These are phyloP conservation scores for Kryphioiulus occultus DNA, from an alignment of 2,888 invertebrate genomes.

Conservation along the genomic window DNA sequence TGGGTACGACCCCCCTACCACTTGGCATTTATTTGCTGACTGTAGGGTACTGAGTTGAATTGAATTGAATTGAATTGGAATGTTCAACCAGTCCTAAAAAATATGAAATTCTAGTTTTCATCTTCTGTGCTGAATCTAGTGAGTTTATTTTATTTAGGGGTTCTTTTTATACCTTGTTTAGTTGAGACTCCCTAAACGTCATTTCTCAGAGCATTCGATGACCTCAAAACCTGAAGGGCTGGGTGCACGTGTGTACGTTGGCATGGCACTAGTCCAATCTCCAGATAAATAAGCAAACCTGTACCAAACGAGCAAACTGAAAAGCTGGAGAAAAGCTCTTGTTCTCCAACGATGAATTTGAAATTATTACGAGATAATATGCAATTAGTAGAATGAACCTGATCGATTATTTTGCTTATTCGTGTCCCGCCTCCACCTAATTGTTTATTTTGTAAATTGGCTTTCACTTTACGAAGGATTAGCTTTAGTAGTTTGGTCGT, in stretches of 20 bases:
- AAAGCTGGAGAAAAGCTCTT: not conserved
- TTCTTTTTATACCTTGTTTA: conserved; percentile 39
- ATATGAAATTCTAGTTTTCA: not conserved
- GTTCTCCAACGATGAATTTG: not conserved
- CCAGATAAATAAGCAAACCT: not conserved
- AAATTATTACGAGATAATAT: not conserved
- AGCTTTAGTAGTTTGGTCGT: not conserved
- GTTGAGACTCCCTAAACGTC: not conserved
- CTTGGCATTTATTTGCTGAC: too few species aligned
- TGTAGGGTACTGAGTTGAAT: too few species aligned
- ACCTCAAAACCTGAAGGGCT: conserved; percentile 26
- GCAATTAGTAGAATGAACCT: not conserved
- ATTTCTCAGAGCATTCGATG: conserved; percentile 3
- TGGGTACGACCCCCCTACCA: too few species aligned
- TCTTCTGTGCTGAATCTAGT: not conserved
- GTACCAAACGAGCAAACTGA: not conserved
- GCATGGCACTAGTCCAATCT: not conserved
- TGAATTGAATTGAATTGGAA: too few species aligned
- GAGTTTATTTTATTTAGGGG: conserved; percentile 27
- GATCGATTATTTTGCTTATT: not conserved
- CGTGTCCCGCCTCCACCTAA: not conserved
- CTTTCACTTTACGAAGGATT: not conserved
- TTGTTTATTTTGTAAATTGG: conserved; percentile 28
- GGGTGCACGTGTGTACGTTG: not conserved
- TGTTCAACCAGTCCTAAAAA: not conserved